Evolutionary conservation across 2,888 invertebrate species (phyloP).

Genomic region (Orthosia gracilis): DNA sequence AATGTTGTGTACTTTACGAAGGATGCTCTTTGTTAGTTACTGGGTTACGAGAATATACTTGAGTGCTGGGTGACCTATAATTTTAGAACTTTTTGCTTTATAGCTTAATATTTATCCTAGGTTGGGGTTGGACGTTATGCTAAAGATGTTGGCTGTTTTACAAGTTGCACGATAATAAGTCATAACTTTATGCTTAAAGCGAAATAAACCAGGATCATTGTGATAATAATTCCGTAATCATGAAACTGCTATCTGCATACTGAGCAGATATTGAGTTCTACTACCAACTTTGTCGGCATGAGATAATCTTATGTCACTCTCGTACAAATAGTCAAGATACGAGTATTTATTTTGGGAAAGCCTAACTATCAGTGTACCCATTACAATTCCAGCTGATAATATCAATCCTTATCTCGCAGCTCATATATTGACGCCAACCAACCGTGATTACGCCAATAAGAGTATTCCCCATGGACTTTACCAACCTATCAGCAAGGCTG

Average conservation of each 20-base stretch:
- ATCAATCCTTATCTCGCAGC: background rate
- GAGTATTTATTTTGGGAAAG: background rate
- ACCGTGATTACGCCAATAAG: background rate
- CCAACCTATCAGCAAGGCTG: background rate
- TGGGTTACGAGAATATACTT: slow-evolving; percentile 1
- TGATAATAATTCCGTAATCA: background rate
- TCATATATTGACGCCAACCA: background rate
- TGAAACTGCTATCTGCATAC: background rate
- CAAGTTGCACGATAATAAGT: background rate
- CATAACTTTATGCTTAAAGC: background rate
- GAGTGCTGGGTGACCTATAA: background rate
- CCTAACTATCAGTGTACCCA: background rate
- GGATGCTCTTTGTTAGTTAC: slow-evolving; percentile 15
- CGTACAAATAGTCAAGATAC: background rate
- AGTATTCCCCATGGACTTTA: background rate
- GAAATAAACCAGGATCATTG: background rate
- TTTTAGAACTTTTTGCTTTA: slow-evolving; percentile 25
- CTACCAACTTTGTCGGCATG: background rate
- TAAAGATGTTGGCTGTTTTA: background rate
- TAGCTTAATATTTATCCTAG: background rate
- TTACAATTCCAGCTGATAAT: background rate
- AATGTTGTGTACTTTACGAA: slow-evolving; percentile 30
- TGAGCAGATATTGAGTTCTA: background rate
- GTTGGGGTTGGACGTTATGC: background rate
- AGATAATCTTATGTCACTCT: background rate